Evolutionary conservation across 2,797 vertebrate genomes (phyloP), one percentile per base, ranked within the genome.

Genomic region (Rhabdomys pumilio): DNA sequence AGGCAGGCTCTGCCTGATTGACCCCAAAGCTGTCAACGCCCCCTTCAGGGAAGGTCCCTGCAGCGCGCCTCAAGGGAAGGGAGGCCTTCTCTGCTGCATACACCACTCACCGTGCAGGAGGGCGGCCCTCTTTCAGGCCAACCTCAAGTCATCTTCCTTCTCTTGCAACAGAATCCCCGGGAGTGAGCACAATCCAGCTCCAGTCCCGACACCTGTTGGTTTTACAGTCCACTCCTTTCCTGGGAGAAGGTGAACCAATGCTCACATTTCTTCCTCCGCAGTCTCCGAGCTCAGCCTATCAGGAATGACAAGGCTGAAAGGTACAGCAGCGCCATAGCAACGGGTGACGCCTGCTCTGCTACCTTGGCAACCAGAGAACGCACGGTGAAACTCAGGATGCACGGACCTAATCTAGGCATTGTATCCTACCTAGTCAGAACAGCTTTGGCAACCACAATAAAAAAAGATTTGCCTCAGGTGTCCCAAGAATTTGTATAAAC

Each of bases 231-330:
- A 44, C 31, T 34, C n/a, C 77, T 81, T 38, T 67, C 26, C n/a
- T 34, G 26, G 38, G 90, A 96, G 14, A 20, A 24, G 20, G 4
- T 34, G 44, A 20, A 1, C 98, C 98, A 98, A 98, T 98, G 63
- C 14, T 34, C 0, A 50, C 29, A 7, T 55, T 0, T 3, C 85
- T 97, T 97, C 91, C 89, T 96, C 34, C 0, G 0, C 1, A 7
- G 17, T n/a, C 17, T 6, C 3, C 10, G 0, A 5, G 22, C 0
- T 4, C 29, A 29, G 9, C 98, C 98, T 98, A 98, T 97, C 4
- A 24, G 34, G 0, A 63, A 2, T 22, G 6, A 63, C 61, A n/a
- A 3, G 93, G 55, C 69, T 94, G 29, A 0, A 8, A 0, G 0
- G 95, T 1, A 12, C 47, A 3, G 0, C n/a, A 0, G 22, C 1